These are phyloP conservation scores for Monodelphis domestica DNA, from an alignment of 2,797 vertebrate species.

Conservation along the genomic window DNA sequence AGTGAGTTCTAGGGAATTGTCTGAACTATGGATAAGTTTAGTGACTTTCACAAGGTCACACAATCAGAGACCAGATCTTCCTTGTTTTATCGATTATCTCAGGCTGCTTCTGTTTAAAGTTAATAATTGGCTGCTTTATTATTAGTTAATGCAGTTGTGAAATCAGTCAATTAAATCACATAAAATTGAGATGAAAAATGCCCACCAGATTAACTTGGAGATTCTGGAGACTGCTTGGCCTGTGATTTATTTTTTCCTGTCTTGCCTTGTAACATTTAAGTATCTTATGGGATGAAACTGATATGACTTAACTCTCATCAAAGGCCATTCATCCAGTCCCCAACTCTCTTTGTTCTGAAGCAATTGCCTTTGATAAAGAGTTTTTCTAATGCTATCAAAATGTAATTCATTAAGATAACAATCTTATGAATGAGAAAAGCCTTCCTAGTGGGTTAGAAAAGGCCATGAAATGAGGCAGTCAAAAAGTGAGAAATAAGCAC, in stretches of 20 bases:
- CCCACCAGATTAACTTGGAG: slow-evolving; percentile 26
- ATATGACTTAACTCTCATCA: slow-evolving; percentile 18
- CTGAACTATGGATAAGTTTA: background rate
- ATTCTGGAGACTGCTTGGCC: slow-evolving; percentile 18
- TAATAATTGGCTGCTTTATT: no score
- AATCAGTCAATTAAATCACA: slow-evolving; percentile 2
- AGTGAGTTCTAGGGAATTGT: background rate
- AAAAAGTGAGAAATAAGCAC: slow-evolving; percentile 1
- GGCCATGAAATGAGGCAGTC: slow-evolving; percentile 57
- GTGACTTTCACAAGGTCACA: background rate
- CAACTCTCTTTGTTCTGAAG: slow-evolving; percentile 54
- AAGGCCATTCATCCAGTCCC: slow-evolving; percentile 32
- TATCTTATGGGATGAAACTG: slow-evolving; percentile 24
- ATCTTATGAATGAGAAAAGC: slow-evolving; percentile 27
- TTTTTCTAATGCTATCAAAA: slow-evolving; percentile 31
- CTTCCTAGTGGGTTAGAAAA: slow-evolving; percentile 34
- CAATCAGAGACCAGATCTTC: background rate
- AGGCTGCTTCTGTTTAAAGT: background rate
- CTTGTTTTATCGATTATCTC: background rate
- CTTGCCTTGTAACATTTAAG: slow-evolving; percentile 47
- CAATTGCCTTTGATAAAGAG: slow-evolving; percentile 24
- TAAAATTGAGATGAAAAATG: slow-evolving; percentile 42
- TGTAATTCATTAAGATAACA: slow-evolving; percentile 37
- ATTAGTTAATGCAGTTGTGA: background rate
- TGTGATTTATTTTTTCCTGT: slow-evolving; percentile 17